These are phyloP conservation scores for Brassicogethes aeneus DNA, from an alignment of 2,888 invertebrate genomes.

Conservation along the genomic window DNA sequence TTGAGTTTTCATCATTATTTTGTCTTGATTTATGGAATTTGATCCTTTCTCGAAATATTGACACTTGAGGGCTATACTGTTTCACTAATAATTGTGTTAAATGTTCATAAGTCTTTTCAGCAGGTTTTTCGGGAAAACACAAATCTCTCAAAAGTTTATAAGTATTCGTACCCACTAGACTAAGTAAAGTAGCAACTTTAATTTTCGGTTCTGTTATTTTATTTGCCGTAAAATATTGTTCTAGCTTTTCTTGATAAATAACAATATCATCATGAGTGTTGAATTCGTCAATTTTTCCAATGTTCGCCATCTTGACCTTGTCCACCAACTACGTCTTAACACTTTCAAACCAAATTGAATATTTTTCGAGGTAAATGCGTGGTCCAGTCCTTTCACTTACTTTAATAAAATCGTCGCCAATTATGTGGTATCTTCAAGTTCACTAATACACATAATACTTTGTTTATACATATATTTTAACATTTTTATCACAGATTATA, in stretches of 20 bases:
- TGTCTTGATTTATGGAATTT: conserved; percentile 9
- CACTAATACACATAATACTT: no score
- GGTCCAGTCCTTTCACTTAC: not conserved
- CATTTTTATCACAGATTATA: no score
- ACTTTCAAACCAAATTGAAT: not conserved
- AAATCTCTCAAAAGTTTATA: conserved; percentile 10
- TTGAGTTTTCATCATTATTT: conserved; percentile 3
- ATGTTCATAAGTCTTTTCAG: conserved; percentile 5
- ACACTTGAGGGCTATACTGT: conserved; percentile 8
- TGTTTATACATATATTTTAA: no score
- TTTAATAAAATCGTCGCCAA: not conserved
- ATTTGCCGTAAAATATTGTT: conserved; percentile 9
- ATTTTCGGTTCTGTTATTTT: conserved; percentile 2
- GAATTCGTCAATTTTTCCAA: not conserved
- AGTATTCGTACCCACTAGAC: conserved; percentile 4
- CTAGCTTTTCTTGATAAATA: conserved; percentile 6
- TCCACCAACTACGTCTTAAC: not conserved
- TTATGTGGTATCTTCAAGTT: not conserved
- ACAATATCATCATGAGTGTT: not conserved
- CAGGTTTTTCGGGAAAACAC: conserved; percentile 6
- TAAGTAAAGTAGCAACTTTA: conserved; percentile 5
- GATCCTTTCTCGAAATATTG: conserved; percentile 6
- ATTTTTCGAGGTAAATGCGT: not conserved
- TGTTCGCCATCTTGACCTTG: not conserved
- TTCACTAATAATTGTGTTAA: conserved; percentile 6